Conservation (phyloP, 2,888 invertebrate species). For the Acanthosepion esculentum region DNA sequence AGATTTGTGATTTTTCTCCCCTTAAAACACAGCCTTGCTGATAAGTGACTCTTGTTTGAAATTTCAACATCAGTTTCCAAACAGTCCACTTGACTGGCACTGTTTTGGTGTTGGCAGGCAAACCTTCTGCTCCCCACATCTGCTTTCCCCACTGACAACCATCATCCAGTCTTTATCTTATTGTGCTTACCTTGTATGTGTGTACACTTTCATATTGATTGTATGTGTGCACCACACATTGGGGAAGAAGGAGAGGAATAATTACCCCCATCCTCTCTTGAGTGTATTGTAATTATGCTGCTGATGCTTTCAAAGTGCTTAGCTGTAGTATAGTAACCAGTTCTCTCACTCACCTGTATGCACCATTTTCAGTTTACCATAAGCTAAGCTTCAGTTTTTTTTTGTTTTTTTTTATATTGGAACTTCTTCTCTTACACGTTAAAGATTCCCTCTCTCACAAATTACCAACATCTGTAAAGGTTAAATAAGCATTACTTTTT, state of each 20-base stretch:
- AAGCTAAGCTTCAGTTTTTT: background rate
- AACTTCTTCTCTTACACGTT: background rate
- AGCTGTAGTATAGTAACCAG: no score
- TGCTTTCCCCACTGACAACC: background rate
- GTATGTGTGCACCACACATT: background rate
- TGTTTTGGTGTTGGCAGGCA: no score
- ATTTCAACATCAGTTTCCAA: background rate
- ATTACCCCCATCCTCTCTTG: conserved; percentile 17
- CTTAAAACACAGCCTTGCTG: background rate
- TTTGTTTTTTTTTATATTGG: background rate
- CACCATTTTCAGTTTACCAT: background rate
- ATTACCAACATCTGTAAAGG: background rate
- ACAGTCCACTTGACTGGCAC: conserved; percentile 33
- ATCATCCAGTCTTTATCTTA: background rate
- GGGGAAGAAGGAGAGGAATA: background rate
- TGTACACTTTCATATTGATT: conserved; percentile 4
- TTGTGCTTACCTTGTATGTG: background rate
- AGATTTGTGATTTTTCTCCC: background rate
- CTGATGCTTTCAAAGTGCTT: background rate
- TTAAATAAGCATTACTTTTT: background rate
- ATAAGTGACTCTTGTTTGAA: background rate
- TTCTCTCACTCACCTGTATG: background rate
- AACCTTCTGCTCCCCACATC: background rate
- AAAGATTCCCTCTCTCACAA: background rate
- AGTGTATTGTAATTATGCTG: background rate